phyloP scores from a whole-genome alignment of 2,797 vertebrate genomes.

The Vireo griseus region DNA sequence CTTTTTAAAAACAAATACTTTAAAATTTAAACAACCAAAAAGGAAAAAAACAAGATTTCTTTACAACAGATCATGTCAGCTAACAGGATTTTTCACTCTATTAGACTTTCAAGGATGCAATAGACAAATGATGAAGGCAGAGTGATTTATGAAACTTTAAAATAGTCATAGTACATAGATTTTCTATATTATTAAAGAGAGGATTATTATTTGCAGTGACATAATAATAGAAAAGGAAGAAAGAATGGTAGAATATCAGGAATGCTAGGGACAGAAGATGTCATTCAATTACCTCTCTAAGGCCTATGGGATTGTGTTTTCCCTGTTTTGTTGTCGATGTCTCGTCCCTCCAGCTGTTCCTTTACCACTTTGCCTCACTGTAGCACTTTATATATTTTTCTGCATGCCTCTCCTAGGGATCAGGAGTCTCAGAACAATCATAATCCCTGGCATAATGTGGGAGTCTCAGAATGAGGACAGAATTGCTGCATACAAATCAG shows the following conservation, averaged over 20 bases:
- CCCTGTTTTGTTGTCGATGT: slow-evolving; percentile 7
- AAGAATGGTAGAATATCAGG: neutral
- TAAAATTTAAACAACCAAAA: neutral
- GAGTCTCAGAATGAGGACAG: slow-evolving; percentile 16
- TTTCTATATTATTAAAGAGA: neutral
- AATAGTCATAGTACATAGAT: neutral
- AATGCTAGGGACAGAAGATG: neutral
- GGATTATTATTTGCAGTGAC: neutral
- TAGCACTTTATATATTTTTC: slow-evolving; percentile 42
- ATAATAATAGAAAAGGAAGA: neutral
- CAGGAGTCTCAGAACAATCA: slow-evolving; percentile 53
- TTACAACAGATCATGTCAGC: neutral
- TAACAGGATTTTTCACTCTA: neutral
- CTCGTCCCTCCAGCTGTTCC: slow-evolving; percentile 25
- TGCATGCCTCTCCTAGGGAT: slow-evolving; percentile 20
- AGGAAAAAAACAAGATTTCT: neutral
- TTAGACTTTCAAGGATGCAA: neutral
- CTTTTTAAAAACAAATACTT: neutral
- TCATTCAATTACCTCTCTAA: slow-evolving; percentile 14
- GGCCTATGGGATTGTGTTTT: neutral
- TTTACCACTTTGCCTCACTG: slow-evolving; percentile 27
- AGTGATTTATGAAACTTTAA: neutral
- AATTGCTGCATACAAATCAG: slow-evolving; percentile 32
- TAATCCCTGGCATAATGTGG: slow-evolving; percentile 43
- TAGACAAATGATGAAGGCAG: neutral